Evolutionary conservation across 2,113 vertebrate genomes (phyloP).

Genomic region (Lophotis ruficrista): DNA sequence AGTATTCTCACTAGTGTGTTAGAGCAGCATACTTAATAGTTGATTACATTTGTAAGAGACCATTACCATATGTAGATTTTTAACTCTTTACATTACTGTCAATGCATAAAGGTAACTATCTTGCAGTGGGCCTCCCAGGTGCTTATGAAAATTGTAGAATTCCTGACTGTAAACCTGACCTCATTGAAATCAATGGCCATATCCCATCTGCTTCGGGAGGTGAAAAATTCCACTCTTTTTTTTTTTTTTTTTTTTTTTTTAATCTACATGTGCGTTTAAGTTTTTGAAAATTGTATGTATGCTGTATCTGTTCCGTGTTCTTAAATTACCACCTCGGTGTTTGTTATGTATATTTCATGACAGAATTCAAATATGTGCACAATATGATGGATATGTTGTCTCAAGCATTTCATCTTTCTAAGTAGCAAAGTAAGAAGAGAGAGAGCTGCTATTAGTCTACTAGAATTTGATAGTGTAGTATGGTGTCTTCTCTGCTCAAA

Average conservation of each 20-base stretch:
- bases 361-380: constrained; percentile 8
- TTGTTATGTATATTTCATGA: constrained; percentile 29
- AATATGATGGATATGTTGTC: constrained; percentile 7
- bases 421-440: background rate
- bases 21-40: background rate
- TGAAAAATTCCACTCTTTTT: background rate
- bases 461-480: background rate
- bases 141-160: background rate
- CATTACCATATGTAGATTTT: background rate
- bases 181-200: constrained; percentile 8
- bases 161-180: background rate
- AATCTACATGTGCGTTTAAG: background rate
- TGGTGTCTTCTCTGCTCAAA: background rate
- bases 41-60: background rate
- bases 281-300: constrained; percentile 17
- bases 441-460: background rate
- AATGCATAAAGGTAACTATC: background rate
- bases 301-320: constrained; percentile 31
- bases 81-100: background rate
- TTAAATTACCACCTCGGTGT: background rate
- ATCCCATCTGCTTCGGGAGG: background rate
- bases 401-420: background rate
- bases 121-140: background rate
- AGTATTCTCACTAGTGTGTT: background rate
- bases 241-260: background rate